phyloP scores from a whole-genome alignment of 2,113 vertebrate species.

The Xenopus borealis region DNA sequence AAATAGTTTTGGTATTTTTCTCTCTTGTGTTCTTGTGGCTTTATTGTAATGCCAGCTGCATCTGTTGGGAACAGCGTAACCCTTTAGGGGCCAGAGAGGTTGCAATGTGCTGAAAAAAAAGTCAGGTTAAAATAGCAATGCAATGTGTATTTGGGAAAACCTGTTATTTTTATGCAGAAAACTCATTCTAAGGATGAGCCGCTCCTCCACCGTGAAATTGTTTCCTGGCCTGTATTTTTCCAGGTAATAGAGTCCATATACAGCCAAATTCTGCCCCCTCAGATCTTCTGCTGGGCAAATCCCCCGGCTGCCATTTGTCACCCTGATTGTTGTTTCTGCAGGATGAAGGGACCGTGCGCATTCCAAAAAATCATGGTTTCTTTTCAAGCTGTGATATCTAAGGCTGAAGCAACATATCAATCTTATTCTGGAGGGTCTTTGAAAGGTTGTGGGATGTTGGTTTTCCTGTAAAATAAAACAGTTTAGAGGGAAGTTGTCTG shows the following conservation, averaged over 20 bases:
- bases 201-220: constrained; percentile 6
- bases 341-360: constrained; percentile 12
- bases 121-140: too few species aligned
- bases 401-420: constrained; percentile 11
- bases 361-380: constrained; percentile 15
- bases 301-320: constrained; percentile 39
- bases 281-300: constrained; percentile 33
- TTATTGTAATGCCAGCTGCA: too few species aligned
- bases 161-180: too few species aligned
- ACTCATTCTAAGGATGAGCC: too few species aligned
- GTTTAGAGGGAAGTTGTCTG: not conserved
- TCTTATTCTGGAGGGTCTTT: constrained; percentile 1
- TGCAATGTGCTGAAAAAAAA: too few species aligned
- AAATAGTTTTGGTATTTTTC: too few species aligned
- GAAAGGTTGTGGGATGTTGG: not conserved
- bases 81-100: too few species aligned
- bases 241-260: constrained; percentile 15
- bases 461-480: constrained; percentile 4
- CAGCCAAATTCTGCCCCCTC: not conserved
- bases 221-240: constrained; percentile 16
- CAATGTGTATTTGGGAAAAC: too few species aligned
- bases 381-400: constrained; percentile 25
- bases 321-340: constrained; percentile 29
- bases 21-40: too few species aligned
- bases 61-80: too few species aligned